phyloP scores from a whole-genome alignment of 2,113 vertebrate species.

The Aptenodytes patagonicus region DNA sequence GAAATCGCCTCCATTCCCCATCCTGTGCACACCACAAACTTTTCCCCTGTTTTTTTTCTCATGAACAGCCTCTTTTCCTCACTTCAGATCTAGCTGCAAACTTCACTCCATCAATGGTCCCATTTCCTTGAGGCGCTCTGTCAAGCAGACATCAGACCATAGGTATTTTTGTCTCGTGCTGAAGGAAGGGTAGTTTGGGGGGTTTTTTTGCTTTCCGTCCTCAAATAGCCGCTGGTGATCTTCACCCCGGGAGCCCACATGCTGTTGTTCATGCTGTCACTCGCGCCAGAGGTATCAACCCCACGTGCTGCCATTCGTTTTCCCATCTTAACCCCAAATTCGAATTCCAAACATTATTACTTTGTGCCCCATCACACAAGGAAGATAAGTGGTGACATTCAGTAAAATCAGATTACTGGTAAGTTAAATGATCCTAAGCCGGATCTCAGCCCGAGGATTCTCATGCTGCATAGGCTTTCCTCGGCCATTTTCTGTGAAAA shows the following conservation, averaged over 20 bases:
- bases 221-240: conserved; percentile 39
- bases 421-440: not conserved
- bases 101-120: not conserved
- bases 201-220: not conserved
- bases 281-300: not conserved
- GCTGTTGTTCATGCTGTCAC: not conserved
- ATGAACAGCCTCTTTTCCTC: not conserved
- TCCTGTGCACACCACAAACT: not conserved
- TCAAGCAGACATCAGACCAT: not conserved
- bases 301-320: not conserved
- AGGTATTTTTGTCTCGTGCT: conserved; percentile 32
- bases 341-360: conserved; percentile 23
- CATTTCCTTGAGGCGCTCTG: not conserved
- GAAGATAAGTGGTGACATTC: conserved; percentile 14
- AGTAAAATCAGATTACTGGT: conserved; percentile 10
- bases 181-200: not conserved
- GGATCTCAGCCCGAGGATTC: not conserved
- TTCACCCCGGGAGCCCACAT: not conserved
- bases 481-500: not conserved
- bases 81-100: not conserved
- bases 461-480: not conserved
- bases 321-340: not conserved
- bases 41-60: not conserved
- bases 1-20: not conserved
- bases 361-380: not conserved